Evolutionary conservation across 2,888 invertebrate genomes (phyloP), one percentile per base, ranked within the genome.

Genomic region (Epinotia demarniana): DNA sequence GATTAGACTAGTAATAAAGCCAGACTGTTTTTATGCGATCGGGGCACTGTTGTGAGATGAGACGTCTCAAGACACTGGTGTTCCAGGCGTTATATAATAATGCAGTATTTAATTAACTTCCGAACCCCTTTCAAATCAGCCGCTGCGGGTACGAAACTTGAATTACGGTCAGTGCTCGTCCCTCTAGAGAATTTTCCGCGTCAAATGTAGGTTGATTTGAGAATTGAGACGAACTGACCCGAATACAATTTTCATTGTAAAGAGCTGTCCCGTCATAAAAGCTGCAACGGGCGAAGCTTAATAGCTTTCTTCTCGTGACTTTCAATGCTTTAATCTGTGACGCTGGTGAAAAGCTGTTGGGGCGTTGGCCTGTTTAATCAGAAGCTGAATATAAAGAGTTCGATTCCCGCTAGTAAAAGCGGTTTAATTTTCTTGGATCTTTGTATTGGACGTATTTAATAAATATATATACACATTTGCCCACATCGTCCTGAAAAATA

Each of bases 71-170:
- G 61, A 57, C 27, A 33, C 33, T 72, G 68, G 71, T 63, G 61
- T 71, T 77, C 80, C 80, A 81, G 84, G 82, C 81, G 82, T 92
- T 91, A 90, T 82, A 86, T 90, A 90, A 92, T 87, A 87, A 83
- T 90, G 90, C 90, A 87, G 87, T 80, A 80, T 71, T 67, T 78
- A 23, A 70, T 78, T 77, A 75, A 78, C 78, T 73, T 77, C 67
- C 62, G 53, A 67, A 39, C 55, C 3, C 27, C 13, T 8, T n/a
- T 27, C 12, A 68, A 75, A 61, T 71, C 57, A 49, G 55, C 46
- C 60, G 19, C 49, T 12, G 62, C 12, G 58, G 33, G 27, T 53
- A 27, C 18, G 49, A 69, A 33, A 57, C 67, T 67, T 67, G 61
- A 67, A 75, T 72, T 72, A 67, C 18, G 33, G 64, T 71, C 66